These are phyloP conservation scores for Galbula dea DNA, from an alignment of 2,113 vertebrate genomes.

Conservation along the genomic window DNA sequence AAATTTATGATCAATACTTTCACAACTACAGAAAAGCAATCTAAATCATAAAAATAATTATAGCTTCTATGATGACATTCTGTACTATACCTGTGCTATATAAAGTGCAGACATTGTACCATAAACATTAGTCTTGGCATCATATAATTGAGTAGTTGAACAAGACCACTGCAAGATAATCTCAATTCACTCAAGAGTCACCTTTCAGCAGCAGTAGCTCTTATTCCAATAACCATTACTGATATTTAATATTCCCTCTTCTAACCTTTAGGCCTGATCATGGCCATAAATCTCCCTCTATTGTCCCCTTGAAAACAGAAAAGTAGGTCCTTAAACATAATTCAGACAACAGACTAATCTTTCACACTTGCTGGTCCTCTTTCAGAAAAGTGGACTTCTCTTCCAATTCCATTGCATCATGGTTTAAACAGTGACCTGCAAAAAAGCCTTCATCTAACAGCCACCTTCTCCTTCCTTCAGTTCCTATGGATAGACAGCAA, in stretches of 20 bases:
- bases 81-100: not conserved
- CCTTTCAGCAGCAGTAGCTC: not conserved
- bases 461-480: not conserved
- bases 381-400: not conserved
- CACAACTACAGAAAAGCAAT: not conserved
- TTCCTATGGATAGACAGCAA: not conserved
- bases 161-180: not conserved
- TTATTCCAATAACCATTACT: not conserved
- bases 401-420: not conserved
- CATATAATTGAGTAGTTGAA: not conserved
- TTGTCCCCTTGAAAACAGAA: not conserved
- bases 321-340: not conserved
- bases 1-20: not conserved
- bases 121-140: not conserved
- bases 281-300: not conserved
- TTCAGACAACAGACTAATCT: not conserved
- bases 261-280: not conserved
- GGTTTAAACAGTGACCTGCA: not conserved
- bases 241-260: not conserved
- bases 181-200: not conserved
- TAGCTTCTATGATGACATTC: not conserved
- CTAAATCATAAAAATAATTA: not conserved
- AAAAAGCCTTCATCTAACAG: not conserved
- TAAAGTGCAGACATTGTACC: not conserved
- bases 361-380: not conserved